These are phyloP conservation scores for Heliconius sara DNA, from an alignment of 2,888 invertebrate genomes.

Conservation along the genomic window DNA sequence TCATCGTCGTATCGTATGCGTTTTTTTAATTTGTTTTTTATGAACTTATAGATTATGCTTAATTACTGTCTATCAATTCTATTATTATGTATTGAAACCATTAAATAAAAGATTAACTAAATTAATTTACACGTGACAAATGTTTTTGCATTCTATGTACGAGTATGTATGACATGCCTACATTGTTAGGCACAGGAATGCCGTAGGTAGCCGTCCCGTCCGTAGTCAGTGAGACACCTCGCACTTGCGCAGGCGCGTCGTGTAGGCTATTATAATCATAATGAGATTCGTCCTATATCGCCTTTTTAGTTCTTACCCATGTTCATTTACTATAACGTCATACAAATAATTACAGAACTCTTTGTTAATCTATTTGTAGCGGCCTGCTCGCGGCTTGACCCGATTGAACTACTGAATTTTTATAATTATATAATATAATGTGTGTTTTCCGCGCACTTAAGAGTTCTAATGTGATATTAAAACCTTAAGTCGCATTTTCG, in stretches of 20 bases:
- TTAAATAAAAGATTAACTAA: no score
- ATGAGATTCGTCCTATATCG: slow-evolving; percentile 9
- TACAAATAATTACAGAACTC: background rate
- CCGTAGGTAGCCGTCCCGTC: background rate
- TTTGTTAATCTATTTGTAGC: background rate
- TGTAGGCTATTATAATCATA: slow-evolving; percentile 7
- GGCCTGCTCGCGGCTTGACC: no score
- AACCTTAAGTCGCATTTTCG: no score
- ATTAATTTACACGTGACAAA: background rate
- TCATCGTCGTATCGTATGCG: no score
- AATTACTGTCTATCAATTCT: no score
- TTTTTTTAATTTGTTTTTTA: no score
- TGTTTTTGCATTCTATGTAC: slow-evolving; percentile 6
- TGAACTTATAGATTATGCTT: no score
- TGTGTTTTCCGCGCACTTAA: no score
- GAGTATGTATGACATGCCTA: background rate
- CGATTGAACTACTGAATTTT: no score
- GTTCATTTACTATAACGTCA: slow-evolving; percentile 6
- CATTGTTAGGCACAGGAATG: slow-evolving; percentile 2
- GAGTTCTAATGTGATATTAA: no score
- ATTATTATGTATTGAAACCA: no score
- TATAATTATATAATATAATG: no score
- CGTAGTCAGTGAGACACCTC: background rate
- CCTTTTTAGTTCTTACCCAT: slow-evolving; percentile 8
- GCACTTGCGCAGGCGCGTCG: background rate